Evolutionary conservation across 2,888 invertebrate genomes (phyloP), one percentile per base, ranked within the genome.

Genomic region (Pollenia angustigena): DNA sequence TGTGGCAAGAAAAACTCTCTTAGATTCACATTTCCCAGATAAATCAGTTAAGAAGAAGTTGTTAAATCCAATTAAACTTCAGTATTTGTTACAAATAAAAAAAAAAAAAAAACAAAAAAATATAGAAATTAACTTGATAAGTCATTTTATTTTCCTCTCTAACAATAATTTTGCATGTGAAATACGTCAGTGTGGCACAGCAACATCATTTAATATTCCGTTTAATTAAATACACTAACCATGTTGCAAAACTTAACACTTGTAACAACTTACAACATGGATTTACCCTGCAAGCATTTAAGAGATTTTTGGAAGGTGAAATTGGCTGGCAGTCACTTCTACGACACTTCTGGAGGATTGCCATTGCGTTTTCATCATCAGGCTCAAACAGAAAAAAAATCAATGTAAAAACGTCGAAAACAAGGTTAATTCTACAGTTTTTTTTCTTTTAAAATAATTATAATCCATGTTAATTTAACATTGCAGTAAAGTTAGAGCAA

Each of bases 211-310:
- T 69, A 76, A 69, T 62, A 71, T 76, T 69, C 60, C 69, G 76
- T 62, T 46, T 82, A 82, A 76, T 82, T 82, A 76, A 82, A 82
- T 82, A 46, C 40, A 64, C 32, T 64, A 64, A 1, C 46, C 60
- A 62, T 69, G 58, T 69, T 69, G 42, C 50, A 50, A 68, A 50
- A 60, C 48, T 74, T 74, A 81, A 75, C 75, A 76, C 69, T 62
- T 82, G 69, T 60, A 44, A 69, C 9, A 62, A 56, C 1, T 58
- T 32, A 68, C 42, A 81, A 58, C 48, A 44, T 66, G 50, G 58
- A 78, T 14, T 64, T 52, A 52, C 14, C 32, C 32, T 32, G 32
- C 4, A 32, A 32, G 32, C 32, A 32, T 32, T 32, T 32, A 32
- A 32, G 32, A 32, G 32, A 32, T 32, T 32, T 32, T 4, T 32